Percentiles rank a stretch among this genome's conserved stretches.
Evolutionary conservation across 1,140 invertebrate genomes (phyloP).

Genomic region (Anastrepha ludens): DNA sequence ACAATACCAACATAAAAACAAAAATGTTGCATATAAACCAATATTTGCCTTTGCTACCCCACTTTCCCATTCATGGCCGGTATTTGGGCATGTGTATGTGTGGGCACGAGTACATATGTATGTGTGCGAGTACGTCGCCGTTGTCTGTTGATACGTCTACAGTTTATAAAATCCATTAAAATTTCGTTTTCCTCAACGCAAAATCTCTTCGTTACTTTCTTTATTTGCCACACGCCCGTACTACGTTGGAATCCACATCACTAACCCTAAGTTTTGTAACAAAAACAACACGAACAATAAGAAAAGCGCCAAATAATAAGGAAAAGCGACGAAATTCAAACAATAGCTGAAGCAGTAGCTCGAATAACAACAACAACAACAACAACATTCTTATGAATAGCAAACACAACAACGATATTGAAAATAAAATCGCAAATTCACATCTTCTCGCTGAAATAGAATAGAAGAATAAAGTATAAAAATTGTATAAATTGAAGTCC

Average conservation of each 20-base stretch:
- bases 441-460: conserved; percentile 63
- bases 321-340: conserved; percentile 39
- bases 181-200: conserved; percentile 42
- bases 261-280: neutral
- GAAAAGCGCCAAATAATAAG: conserved; percentile 34
- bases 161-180: conserved; percentile 48
- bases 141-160: conserved; percentile 18
- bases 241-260: neutral
- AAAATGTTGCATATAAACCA: conserved; percentile 35
- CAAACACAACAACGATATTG: conserved; percentile 52
- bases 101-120: no score
- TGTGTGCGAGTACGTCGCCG: neutral
- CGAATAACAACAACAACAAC: neutral
- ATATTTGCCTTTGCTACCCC: conserved; percentile 22
- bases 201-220: conserved; percentile 24
- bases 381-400: conserved; percentile 20
- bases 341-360: neutral
- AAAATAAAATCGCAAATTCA: conserved; percentile 73
- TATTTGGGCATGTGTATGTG: no score
- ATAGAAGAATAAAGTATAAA: conserved; percentile 62
- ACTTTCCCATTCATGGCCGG: no score
- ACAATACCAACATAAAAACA: neutral
- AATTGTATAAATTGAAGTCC: conserved; percentile 74
- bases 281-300: neutral
- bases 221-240: neutral